Conservation (phyloP, 2,888 invertebrate species). For the Sarcophaga subvicina region DNA sequence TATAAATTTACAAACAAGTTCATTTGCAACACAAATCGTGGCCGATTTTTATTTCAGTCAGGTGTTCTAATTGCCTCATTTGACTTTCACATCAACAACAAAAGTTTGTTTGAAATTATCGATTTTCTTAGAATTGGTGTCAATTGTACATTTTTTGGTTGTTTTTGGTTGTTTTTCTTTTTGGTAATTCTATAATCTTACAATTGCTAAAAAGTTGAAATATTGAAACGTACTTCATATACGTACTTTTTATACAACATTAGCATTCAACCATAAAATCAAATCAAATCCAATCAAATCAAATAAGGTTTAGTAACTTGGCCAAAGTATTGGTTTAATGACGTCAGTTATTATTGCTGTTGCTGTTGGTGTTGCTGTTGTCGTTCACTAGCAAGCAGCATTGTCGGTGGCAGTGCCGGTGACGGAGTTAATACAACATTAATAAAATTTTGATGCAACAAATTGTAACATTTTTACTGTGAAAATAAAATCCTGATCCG, state of each 20-base stretch:
- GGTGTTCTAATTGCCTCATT: constrained; percentile 6
- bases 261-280: background rate
- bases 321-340: constrained; percentile 70
- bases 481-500: constrained; percentile 62
- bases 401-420: constrained; percentile 70
- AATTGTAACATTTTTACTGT: constrained; percentile 78
- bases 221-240: background rate
- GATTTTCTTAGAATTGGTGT: background rate
- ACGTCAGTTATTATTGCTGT: constrained; percentile 18
- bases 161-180: background rate
- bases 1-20: background rate
- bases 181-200: constrained; percentile 16
- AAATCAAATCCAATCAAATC: constrained; percentile 27
- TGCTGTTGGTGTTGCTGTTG: background rate
- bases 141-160: background rate
- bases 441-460: constrained; percentile 78
- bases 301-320: constrained; percentile 72
- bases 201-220: constrained; percentile 2
- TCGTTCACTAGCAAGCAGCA: background rate
- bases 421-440: constrained; percentile 70
- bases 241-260: background rate
- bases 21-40: background rate
- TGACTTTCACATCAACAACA: background rate
- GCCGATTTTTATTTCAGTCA: background rate
- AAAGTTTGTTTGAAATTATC: background rate